Base-by-base conservation (phyloP, 2,888 invertebrate genomes). In the Glyphotaelius pellucidus region DNA sequence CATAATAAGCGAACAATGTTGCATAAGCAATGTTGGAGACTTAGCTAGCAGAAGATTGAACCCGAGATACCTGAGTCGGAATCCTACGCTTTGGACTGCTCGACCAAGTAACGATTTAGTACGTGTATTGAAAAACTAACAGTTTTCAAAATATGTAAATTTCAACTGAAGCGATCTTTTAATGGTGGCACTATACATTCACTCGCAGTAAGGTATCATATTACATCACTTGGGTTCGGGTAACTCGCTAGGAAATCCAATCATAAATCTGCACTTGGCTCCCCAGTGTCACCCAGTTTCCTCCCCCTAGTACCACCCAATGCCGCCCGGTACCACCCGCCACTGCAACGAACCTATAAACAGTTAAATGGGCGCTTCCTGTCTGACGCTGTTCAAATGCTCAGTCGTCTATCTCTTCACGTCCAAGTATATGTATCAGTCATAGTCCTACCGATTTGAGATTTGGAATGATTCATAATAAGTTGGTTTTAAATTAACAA, bases 331-430 rank as follows among this genome's bases (percentile, higher is more conserved):
- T 25, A n/a, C 67, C 67, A 67, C 67, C 67, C 25, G 25, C n/a
- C n/a, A 19, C 67, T 67, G 67, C 67, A 67, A 67, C 67, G 25
- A 67, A 67, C 67, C 67, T 67, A 25, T 67, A 67, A 67, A 67
- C 67, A 67, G 67, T 67, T 67, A 67, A 67, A 67, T 67, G 67
- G 25, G 67, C 25, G 25, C 67, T 67, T 67, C 25, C 67, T 67
- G 67, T 67, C 67, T 67, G 67, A 67, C 67, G 67, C 67, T 67
- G 67, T 67, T 67, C 67, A 67, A 67, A 67, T 67, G 67, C 67
- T 67, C 67, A 67, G 67, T 7, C 67, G 67, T 67, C 67, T n/a
- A 67, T 67, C 67, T 67, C 0, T 67, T 67, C 67, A 25, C 67
- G 7, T 52, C 4, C 3, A 52, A 52, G 52, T 52, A 52, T 15